Evolutionary conservation across 2,888 invertebrate genomes (phyloP), one percentile per base, ranked within the genome.

Genomic region (Elegia similella): DNA sequence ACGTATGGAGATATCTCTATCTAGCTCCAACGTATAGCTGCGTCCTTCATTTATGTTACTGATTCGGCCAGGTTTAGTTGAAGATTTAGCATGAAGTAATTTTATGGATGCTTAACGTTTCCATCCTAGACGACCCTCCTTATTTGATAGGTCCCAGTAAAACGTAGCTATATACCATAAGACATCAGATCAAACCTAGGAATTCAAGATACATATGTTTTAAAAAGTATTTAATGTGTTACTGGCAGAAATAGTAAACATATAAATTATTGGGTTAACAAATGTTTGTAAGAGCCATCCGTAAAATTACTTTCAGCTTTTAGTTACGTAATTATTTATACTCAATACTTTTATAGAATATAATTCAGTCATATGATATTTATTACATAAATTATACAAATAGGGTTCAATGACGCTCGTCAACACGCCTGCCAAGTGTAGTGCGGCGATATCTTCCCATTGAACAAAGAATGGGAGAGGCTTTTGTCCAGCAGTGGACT

Each of bases 221-320:
- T 23, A 23, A 23, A 23, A 23, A 23, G 23, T 23, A 23, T 23
- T 23, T 23, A 23, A 23, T 23, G 5, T 23, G 2, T 23, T 23
- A 23, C 23, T 3, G 23, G 5, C 23, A 13, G 15, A 43, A 43
- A 6, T 43, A 15, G 6, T 43, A 43, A 13, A 13, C 29, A 29
- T 16, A 23, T 5, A 16, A 16, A 52, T 42, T n/a, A 10, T 7
- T n/a, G 12, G 2, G 16, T 15, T 38, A 38, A 43, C 1, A 42
- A 10, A 43, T 23, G 17, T 47, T 29, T 29, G 8, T 7, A 7
- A 48, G 32, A 54, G 13, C 42, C 42, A 42, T 43, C 52, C 50
- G 29, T 52, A 52, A 56, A 52, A 52, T 56, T 56, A 56, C 42
- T 52, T 48, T 56, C 29, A 32, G 15, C 13, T 43, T 52, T 43